Percentiles rank a stretch among this genome's conserved stretches.
Evolutionary conservation across 2,888 invertebrate species (phyloP).

Genomic region (Enchytraeus crypticus): DNA sequence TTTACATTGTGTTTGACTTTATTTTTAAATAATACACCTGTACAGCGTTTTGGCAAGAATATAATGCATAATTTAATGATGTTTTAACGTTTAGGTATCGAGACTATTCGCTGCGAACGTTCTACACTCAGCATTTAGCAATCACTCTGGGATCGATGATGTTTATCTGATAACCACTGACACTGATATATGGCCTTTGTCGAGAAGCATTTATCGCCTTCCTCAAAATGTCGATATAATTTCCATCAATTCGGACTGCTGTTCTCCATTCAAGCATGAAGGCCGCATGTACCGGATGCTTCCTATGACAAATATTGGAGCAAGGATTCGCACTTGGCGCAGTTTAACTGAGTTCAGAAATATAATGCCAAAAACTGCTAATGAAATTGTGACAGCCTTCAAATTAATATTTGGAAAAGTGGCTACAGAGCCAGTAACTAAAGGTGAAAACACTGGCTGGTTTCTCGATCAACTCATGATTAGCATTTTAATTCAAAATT

Average conservation of each 20-base stretch:
- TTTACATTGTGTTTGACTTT: too few species aligned
- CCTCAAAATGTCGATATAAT: constrained; percentile 3
- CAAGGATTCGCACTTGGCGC: constrained; percentile 10
- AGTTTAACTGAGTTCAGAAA: constrained; percentile 2
- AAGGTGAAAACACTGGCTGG: constrained; percentile 21
- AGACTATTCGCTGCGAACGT: constrained; percentile 16
- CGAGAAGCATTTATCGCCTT: constrained; percentile 6
- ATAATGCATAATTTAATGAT: too few species aligned
- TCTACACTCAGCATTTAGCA: not conserved
- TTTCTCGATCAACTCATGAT: constrained; percentile 16
- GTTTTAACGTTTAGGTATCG: too few species aligned
- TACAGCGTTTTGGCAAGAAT: too few species aligned
- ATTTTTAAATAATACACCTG: too few species aligned
- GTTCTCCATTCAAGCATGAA: constrained; percentile 13
- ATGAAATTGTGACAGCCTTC: constrained; percentile 12
- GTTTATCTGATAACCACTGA: constrained; percentile 13
- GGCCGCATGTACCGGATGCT: constrained; percentile 14
- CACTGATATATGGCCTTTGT: constrained; percentile 16
- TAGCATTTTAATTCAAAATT: constrained; percentile 7
- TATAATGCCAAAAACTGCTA: constrained; percentile 6
- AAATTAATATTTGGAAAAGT: constrained; percentile 14
- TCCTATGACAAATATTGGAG: constrained; percentile 13
- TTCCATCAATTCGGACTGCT: constrained; percentile 15
- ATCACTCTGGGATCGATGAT: not conserved
- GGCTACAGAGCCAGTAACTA: constrained; percentile 7